Evolutionary conservation across 1,140 invertebrate species (phyloP).

Genomic region (Microplitis demolitor): DNA sequence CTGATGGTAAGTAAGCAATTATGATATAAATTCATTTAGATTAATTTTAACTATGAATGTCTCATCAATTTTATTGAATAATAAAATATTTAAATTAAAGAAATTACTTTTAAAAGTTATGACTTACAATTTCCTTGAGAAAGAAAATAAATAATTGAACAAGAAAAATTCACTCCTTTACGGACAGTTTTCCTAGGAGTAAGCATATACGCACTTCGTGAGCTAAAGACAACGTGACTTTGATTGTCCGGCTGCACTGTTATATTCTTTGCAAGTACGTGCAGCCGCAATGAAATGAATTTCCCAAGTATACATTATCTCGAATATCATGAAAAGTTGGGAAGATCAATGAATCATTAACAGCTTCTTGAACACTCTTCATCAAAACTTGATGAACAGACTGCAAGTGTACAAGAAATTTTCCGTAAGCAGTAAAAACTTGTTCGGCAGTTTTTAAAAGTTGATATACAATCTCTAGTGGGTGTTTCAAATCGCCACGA

Average conservation of each 20-base stretch:
- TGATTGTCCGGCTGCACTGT: background rate
- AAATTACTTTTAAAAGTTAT: background rate
- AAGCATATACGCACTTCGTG: background rate
- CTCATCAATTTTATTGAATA: no score
- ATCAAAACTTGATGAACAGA: slow-evolving; percentile 25
- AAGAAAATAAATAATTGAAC: background rate
- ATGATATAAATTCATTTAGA: no score
- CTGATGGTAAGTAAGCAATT: no score
- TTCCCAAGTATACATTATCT: background rate
- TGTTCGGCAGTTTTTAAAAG: no score
- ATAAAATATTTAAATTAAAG: background rate
- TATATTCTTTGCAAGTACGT: background rate
- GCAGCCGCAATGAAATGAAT: background rate
- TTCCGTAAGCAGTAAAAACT: no score
- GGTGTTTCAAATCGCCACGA: no score
- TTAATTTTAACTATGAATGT: no score
- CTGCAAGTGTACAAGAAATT: no score
- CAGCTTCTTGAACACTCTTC: slow-evolving; percentile 20
- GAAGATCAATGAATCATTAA: background rate
- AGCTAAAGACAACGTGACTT: background rate
- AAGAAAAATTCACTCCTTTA: background rate
- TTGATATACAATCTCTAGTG: no score
- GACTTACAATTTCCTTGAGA: no score
- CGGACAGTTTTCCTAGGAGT: background rate
- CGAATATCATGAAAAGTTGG: background rate